Evolutionary conservation across 2,113 vertebrate genomes (phyloP).

Genomic region (Mustela lutreola): DNA sequence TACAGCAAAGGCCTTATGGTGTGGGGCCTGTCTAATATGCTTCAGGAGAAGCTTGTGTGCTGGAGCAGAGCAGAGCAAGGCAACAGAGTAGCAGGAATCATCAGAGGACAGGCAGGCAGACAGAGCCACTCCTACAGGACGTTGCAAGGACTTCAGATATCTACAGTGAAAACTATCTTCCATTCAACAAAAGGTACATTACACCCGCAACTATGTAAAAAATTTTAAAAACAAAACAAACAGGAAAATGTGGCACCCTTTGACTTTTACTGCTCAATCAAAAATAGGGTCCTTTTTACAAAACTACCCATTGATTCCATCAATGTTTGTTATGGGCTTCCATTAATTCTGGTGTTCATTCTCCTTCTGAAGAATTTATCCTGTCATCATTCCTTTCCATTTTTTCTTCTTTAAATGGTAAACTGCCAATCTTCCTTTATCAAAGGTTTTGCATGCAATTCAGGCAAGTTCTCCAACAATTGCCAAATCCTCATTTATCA

Average conservation of each 20-base stretch:
- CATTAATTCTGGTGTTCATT: conserved; percentile 13
- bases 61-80: neutral
- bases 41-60: neutral
- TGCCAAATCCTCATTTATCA: conserved; percentile 4
- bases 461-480: neutral
- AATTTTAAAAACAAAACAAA: conserved; percentile 2
- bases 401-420: conserved; percentile 32
- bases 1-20: neutral
- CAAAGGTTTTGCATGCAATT: neutral
- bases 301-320: neutral
- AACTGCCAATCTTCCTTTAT: neutral
- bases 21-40: neutral
- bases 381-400: neutral
- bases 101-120: neutral
- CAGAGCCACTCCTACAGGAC: neutral
- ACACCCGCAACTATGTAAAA: conserved; percentile 4
- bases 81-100: neutral
- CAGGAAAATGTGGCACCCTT: neutral
- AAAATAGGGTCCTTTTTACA: conserved; percentile 23
- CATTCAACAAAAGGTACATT: neutral
- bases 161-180: neutral
- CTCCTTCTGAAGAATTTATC: conserved; percentile 9
- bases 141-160: neutral
- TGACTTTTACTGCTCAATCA: neutral
- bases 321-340: neutral